phyloP scores from a whole-genome alignment of 2,888 invertebrate species.

The Theretra japonica region DNA sequence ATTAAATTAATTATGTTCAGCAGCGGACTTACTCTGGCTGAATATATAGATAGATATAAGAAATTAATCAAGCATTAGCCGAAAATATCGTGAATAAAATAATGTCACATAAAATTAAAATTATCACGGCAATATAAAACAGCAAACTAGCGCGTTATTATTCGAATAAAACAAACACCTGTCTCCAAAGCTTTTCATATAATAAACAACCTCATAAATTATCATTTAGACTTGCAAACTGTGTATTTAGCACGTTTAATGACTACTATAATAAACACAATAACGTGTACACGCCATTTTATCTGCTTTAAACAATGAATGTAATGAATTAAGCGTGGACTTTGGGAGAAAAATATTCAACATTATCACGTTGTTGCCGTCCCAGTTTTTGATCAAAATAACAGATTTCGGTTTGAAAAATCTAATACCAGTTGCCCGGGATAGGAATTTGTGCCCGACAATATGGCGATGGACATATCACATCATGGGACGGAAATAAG shows the following conservation, averaged over 20 bases:
- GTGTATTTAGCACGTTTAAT: slow-evolving; percentile 23
- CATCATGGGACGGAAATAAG: too few species aligned
- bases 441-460: too few species aligned
- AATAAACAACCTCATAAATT: slow-evolving; percentile 27
- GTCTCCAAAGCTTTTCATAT: slow-evolving; percentile 23
- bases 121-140: background rate
- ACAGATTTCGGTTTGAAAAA: too few species aligned
- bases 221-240: slow-evolving; percentile 16
- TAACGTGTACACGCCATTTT: slow-evolving; percentile 12
- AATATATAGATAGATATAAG: too few species aligned
- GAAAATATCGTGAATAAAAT: background rate
- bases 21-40: too few species aligned
- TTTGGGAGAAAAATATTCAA: background rate
- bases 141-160: background rate
- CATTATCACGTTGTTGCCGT: too few species aligned
- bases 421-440: too few species aligned
- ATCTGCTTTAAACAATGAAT: background rate
- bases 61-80: too few species aligned
- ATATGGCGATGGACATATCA: too few species aligned
- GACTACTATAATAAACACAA: slow-evolving; percentile 8
- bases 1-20: too few species aligned
- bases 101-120: background rate
- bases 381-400: too few species aligned
- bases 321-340: background rate
- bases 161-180: slow-evolving; percentile 16